Conservation (phyloP, 2,113 vertebrate genomes). For the Hucho hucho region DNA sequence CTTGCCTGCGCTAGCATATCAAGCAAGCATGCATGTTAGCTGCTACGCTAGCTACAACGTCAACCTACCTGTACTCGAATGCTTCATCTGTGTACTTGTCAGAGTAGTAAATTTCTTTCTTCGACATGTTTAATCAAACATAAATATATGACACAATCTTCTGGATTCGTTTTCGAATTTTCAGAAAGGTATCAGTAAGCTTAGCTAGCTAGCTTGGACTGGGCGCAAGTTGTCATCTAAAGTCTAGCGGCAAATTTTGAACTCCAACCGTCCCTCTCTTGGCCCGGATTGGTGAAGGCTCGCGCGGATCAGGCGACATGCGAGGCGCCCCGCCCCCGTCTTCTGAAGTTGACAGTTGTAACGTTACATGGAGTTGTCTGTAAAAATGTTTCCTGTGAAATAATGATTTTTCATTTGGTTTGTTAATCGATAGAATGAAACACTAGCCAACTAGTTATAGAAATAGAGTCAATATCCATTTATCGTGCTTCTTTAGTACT, state of each 20-base stretch:
- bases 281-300: slow-evolving; percentile 53
- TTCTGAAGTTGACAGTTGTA: not conserved
- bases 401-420: too few species aligned
- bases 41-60: not conserved
- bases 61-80: slow-evolving; percentile 74
- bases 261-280: slow-evolving; percentile 59
- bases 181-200: slow-evolving; percentile 26
- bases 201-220: not conserved
- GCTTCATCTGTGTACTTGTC: slow-evolving; percentile 78
- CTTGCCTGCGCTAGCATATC: too few species aligned
- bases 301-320: slow-evolving; percentile 4
- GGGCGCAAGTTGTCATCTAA: slow-evolving; percentile 13
- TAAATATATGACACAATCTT: not conserved
- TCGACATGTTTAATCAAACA: slow-evolving; percentile 60
- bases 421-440: too few species aligned
- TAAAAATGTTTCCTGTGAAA: not conserved
- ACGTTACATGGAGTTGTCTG: not conserved
- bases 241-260: slow-evolving; percentile 49
- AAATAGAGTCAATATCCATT: too few species aligned
- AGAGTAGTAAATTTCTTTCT: slow-evolving; percentile 77
- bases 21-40: not conserved
- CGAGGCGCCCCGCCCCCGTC: not conserved
- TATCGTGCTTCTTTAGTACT: too few species aligned
- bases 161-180: not conserved
- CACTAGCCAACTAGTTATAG: too few species aligned